Evolutionary conservation across 2,888 invertebrate species (phyloP), one percentile per base, ranked within the genome.

Genomic region (Hecatera dysodea): DNA sequence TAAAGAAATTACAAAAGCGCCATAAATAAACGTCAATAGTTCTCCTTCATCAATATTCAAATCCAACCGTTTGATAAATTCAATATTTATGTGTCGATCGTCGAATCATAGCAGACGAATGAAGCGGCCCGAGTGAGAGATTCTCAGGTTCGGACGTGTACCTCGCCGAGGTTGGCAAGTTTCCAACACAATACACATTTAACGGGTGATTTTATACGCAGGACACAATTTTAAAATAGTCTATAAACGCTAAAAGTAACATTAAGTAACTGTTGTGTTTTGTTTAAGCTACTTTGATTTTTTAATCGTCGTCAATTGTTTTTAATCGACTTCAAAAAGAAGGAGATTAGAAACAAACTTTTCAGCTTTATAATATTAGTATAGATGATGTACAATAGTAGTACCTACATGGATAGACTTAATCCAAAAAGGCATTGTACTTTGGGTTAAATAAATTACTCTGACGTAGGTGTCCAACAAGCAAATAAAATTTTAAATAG

Each of bases 181-280:
- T 77, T 92, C 95, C 95, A 95, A 91, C 92, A 89, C 93, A 91
- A 92, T 93, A 93, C 90, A 92, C 90, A 90, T 92, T 92, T 91
- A 91, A 93, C 91, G 88, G 89, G 82, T 90, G 89, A 90, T 93
- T 94, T 93, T 93, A 93, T 92, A 91, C 92, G 91, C 92, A 92
- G 92, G 90, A 92, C 93, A 93, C 92, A 90, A 92, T 93, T 94
- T 92, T 92, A 92, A 94, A 94, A 91, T 92, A 92, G 89, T 91
- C 89, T 89, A 91, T 93, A 92, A 93, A 93, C 88, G 90, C 91
- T 93, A 92, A 91, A 91, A 90, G 90, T 92, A 90, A 90, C 90
- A 92, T 92, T 92, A 90, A 91, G 90, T 90, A 89, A 89, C 86
- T 85, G 81, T 84, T 87, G 81, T 88, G 81, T 80, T 86, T 87